Base-by-base conservation (phyloP, 1,140 invertebrate species). In the Cardiocondyla obscurior region DNA sequence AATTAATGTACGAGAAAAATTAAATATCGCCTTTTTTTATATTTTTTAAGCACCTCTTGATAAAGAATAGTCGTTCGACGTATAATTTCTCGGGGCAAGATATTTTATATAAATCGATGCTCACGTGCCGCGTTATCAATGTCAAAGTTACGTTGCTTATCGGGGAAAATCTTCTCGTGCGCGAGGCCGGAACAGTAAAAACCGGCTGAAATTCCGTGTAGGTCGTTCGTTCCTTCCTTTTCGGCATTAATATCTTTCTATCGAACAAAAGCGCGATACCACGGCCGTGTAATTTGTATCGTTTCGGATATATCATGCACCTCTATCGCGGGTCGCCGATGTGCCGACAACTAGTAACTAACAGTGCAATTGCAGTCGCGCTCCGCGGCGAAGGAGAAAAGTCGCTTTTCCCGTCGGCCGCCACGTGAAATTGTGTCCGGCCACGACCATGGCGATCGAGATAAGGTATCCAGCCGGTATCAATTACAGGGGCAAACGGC, bases 401-500 rank as follows among this genome's bases (percentile, higher is more conserved):
- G 58, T 85, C 76, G 16, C 64, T 67, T 70, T n/a, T 81, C 67
- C 60, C 72, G 58, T 72, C 19, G 53, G 25, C 16, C 22, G 39
- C 72, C 39, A 62, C 30, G 25, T 82, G 10, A 85, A 85, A 83
- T 83, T 67, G 53, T 67, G 53, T 73, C 19, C 84, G 72, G 67
- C 25, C 46, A 3, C 64, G 19, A 72, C 49, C 39, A 60, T 33
- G 55, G 65, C 55, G 82, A 87, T 89, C 84, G 49, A 84, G 83
- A 85, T 87, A 85, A 87, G 81, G 58, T 49, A 81, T 77, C 82
- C 46, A 57, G 76, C n/a, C 69, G 64, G 65, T 83, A 86, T 88
- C 81, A 89, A 88, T 90, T 90, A 88, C 60, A 87, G 39, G 44
- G 57, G 30, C 33, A 62, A 65, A 81, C 25, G 46, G 51, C 46